Conservation (phyloP, 2,888 invertebrate genomes). For the Calameuta pallipes region DNA sequence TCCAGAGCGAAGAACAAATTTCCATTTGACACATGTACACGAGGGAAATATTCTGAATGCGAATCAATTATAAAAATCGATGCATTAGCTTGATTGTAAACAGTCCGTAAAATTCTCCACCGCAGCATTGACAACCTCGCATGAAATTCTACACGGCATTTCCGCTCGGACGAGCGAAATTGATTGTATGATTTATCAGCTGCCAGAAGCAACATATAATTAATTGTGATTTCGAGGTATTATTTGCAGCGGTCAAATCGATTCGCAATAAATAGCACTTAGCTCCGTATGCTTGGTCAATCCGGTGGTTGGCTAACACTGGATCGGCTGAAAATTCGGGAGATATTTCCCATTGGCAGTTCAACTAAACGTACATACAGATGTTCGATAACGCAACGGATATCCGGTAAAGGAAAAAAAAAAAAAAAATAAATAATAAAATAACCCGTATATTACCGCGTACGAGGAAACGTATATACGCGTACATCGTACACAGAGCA, state of each 20-base stretch:
- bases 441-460: neutral
- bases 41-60: constrained; percentile 1
- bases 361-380: neutral
- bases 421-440: neutral
- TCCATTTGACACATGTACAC: constrained; percentile 7
- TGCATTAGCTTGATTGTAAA: neutral
- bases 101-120: constrained; percentile 2
- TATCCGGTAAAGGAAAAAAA: neutral
- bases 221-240: constrained; percentile 55
- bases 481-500: no score
- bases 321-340: constrained; percentile 50
- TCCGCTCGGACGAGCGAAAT: constrained; percentile 37
- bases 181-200: constrained; percentile 60
- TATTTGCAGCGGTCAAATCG: constrained; percentile 53
- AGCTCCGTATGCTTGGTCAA: constrained; percentile 35
- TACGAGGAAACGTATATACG: no score
- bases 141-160: constrained; percentile 8
- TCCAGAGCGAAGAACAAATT: neutral
- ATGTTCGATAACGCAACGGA: neutral
- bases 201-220: constrained; percentile 58
- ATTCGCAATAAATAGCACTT: constrained; percentile 56
- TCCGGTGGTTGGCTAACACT: constrained; percentile 41
- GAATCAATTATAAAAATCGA: constrained; percentile 1
- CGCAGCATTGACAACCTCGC: constrained; percentile 1
- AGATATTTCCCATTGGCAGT: constrained; percentile 11